Base-by-base conservation (phyloP, 2,888 invertebrate genomes). In the Cerastis leucographa region DNA sequence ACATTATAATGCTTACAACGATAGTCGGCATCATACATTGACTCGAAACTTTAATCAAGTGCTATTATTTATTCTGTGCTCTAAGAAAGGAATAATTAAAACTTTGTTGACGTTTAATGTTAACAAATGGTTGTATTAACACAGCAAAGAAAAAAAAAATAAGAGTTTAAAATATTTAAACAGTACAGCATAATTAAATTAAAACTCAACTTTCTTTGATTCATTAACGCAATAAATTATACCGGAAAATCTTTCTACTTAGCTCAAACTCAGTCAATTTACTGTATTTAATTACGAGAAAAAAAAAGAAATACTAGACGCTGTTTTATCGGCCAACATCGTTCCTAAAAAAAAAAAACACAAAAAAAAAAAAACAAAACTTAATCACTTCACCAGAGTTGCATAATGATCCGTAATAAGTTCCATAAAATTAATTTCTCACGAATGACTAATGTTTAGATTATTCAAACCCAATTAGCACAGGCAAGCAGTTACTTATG, bases 401-500 rank as follows among this genome's bases (percentile, higher is more conserved):
- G 19, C 61, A 19, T 68, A 80, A 68, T 77, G n/a, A 62, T 64
- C n/a, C 40, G 9, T 68, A 71, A 44, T 61, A 74, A 67, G 22
- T 61, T 64, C 17, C 35, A 29, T 51, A 56, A 40, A 65, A 51
- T 69, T 59, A 51, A 71, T 51, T 61, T 70, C 83, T 49, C 61
- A 74, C 42, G 44, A 76, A 79, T 88, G 87, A 87, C 77, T 83
- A 85, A 88, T 69, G 81, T 72, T 85, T 64, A 49, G 46, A 71
- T 71, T 66, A 81, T 85, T 77, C 73, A 46, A 78, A 51, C 49
- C 68, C 74, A 71, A 76, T 79, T 78, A 66, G 73, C 74, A 81
- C 77, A 77, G 69, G 71, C 81, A 71, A 85, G 78, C 66, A 68
- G 67, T 67, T 68, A 64, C 72, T 88, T 85, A 77, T 70, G 86